Conservation (phyloP, 2,888 invertebrate genomes). For the Girardia tigrina region DNA sequence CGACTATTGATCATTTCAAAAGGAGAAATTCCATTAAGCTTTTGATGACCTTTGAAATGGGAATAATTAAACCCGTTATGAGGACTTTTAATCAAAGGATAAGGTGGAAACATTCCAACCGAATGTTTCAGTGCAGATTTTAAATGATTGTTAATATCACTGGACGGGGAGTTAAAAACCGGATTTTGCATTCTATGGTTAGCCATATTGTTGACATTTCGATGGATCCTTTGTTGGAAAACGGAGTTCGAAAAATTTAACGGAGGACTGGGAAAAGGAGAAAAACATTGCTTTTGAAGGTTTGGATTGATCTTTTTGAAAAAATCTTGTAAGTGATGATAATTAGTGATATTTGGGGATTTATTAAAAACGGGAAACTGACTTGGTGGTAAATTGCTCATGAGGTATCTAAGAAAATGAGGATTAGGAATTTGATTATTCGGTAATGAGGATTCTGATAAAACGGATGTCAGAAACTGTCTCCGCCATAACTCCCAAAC, state of each 20-base stretch:
- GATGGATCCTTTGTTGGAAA: background rate
- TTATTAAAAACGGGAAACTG: background rate
- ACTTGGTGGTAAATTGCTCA: background rate
- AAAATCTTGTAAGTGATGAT: background rate
- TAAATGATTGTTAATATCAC: background rate
- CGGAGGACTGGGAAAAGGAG: background rate
- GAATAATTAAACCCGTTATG: slow-evolving; percentile 4
- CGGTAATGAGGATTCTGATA: background rate
- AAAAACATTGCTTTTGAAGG: background rate
- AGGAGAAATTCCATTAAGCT: background rate
- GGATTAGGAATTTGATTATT: slow-evolving; percentile 9
- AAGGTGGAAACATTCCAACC: background rate
- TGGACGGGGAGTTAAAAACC: background rate
- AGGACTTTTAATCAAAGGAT: slow-evolving; percentile 6
- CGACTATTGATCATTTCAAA: background rate
- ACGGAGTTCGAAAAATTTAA: slow-evolving; percentile 17
- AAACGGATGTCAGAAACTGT: background rate
- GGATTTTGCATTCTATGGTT: background rate
- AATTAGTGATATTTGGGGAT: background rate
- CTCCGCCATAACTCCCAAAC: background rate
- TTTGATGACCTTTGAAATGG: background rate
- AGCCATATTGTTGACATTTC: background rate
- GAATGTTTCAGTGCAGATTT: background rate
- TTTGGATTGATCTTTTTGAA: slow-evolving; percentile 1
- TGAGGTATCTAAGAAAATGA: background rate